Percentiles rank a stretch among this genome's conserved stretches.
Evolutionary conservation across 2,888 invertebrate species (phyloP).

Genomic region (Amblyjoppa proteus): DNA sequence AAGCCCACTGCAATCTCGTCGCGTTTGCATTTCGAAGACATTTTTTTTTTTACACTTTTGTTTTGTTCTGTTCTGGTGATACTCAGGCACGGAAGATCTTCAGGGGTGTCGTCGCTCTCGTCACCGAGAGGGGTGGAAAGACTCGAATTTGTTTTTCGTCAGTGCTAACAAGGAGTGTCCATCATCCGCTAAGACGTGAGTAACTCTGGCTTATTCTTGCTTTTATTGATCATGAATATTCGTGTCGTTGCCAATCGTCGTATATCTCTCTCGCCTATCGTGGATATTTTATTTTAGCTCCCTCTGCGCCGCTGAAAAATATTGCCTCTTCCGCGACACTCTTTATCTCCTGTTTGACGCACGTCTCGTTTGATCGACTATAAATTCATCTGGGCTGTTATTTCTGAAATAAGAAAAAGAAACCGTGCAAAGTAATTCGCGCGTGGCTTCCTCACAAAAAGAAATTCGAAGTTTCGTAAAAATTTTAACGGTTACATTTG

Average conservation of each 20-base stretch:
- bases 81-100: not conserved
- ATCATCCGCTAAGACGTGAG: conserved; percentile 66
- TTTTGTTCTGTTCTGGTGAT: not conserved
- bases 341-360: conserved; percentile 44
- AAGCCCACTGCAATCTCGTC: not conserved
- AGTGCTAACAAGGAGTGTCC: conserved; percentile 36
- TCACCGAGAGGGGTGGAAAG: not conserved
- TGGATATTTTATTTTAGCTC: conserved; percentile 18
- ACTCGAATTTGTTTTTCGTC: conserved; percentile 16
- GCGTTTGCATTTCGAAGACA: conserved; percentile 1
- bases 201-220: conserved; percentile 21
- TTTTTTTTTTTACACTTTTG: not conserved
- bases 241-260: not conserved
- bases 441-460: not conserved
- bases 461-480: no score
- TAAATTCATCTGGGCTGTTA: conserved; percentile 42
- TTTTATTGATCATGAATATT: not conserved
- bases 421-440: not conserved
- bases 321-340: conserved; percentile 34
- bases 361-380: conserved; percentile 28
- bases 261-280: not conserved
- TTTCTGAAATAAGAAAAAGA: not conserved
- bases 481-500: no score
- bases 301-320: conserved; percentile 50
- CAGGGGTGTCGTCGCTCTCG: conserved; percentile 1